Evolutionary conservation across 2,113 vertebrate genomes (phyloP).

Genomic region (Conger conger): DNA sequence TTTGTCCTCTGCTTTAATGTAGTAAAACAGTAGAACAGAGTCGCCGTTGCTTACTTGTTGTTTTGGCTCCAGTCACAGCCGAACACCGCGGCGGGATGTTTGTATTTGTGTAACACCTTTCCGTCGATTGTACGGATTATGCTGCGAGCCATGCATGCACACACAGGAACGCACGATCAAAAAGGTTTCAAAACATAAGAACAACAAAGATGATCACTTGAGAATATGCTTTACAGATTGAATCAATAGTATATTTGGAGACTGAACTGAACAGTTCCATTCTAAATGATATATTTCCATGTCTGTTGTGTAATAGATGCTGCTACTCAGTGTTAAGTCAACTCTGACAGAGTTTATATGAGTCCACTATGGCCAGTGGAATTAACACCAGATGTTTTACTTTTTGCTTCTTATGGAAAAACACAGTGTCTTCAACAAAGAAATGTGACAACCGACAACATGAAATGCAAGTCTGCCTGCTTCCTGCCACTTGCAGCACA

Average conservation of each 20-base stretch:
- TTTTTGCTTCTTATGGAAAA: too few relatives aligned
- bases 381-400: too few relatives aligned
- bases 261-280: not conserved
- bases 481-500: not conserved
- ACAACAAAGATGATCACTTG: not conserved
- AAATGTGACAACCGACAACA: too few relatives aligned
- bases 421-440: too few relatives aligned
- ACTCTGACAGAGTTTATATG: too few relatives aligned
- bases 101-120: conserved; percentile 91
- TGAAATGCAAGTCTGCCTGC: not conserved
- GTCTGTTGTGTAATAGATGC: not conserved
- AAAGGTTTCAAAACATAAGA: not conserved
- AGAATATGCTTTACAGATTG: not conserved
- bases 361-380: too few relatives aligned
- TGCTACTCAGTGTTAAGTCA: too few relatives aligned
- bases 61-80: conserved; percentile 99
- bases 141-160: conserved; percentile 65
- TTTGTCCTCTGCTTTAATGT: too few relatives aligned
- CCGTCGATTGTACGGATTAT: conserved; percentile 92
- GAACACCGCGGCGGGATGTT: conserved; percentile 93
- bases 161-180: not conserved
- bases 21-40: not conserved
- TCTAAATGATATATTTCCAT: not conserved
- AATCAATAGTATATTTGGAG: not conserved
- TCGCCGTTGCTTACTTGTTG: conserved; percentile 83